Conservation (phyloP, 2,797 vertebrate species). For the Cercopithecus neglectus region DNA sequence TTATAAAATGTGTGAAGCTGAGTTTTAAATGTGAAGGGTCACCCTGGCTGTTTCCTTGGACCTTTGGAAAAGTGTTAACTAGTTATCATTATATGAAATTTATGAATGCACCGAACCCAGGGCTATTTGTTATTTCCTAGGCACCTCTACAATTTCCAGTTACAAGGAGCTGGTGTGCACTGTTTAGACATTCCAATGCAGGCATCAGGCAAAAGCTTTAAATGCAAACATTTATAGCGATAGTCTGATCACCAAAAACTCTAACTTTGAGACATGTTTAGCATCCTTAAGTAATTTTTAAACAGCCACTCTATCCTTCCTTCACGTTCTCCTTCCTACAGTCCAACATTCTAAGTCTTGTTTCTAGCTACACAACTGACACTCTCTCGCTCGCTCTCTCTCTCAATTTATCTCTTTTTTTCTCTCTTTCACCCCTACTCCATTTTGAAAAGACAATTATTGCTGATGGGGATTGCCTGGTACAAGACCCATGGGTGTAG, state of each 20-base stretch:
- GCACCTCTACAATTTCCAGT: background rate
- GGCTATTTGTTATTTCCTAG: conserved; percentile 22
- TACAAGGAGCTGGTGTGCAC: background rate
- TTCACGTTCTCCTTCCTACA: background rate
- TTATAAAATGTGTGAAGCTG: conserved; percentile 62
- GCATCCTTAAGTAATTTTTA: background rate
- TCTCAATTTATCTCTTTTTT: background rate
- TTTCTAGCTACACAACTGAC: background rate
- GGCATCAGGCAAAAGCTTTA: background rate
- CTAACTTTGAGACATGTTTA: background rate
- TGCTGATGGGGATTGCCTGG: background rate
- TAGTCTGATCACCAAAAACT: background rate
- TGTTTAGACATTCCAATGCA: background rate
- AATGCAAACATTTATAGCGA: background rate
- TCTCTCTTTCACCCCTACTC: background rate
- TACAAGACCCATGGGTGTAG: background rate
- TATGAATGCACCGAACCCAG: conserved; percentile 8
- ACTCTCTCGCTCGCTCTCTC: background rate
- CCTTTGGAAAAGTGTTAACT: conserved; percentile 59
- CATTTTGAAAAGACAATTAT: conserved; percentile 15
- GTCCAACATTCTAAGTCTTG: background rate
- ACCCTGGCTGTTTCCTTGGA: conserved; percentile 10
- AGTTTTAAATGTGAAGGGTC: conserved; percentile 54
- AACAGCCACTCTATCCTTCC: background rate
- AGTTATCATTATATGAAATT: conserved; percentile 47